Conservation (phyloP, 2,797 vertebrate species). For the Hydrocynus forskahlii region DNA sequence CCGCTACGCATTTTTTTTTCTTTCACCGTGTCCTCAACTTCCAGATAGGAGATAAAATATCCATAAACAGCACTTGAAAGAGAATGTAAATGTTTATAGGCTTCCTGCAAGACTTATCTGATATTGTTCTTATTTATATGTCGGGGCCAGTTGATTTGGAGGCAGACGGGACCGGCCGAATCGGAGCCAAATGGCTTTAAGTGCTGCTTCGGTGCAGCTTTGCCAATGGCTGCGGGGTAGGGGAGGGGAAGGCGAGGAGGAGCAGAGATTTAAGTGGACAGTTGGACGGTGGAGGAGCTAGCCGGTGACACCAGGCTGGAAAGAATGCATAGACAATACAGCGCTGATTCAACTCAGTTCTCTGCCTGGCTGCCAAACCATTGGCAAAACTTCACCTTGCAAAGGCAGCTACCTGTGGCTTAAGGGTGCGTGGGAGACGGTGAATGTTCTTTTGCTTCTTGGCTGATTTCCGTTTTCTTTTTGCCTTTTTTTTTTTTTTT, state of each 20-base stretch:
- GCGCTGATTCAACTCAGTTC: constrained; percentile 38
- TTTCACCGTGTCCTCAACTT: constrained; percentile 62
- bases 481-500: background rate
- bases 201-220: constrained; percentile 44
- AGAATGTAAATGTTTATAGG: constrained; percentile 75
- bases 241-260: background rate
- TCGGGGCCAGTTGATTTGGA: constrained; percentile 53
- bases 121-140: constrained; percentile 72
- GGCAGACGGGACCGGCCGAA: constrained; percentile 51
- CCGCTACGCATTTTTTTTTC: constrained; percentile 52
- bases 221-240: constrained; percentile 35
- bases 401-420: background rate
- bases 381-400: constrained; percentile 31
- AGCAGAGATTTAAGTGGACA: constrained; percentile 65
- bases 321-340: constrained; percentile 60
- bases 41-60: constrained; percentile 72
- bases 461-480: background rate
- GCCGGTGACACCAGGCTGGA: constrained; percentile 61
- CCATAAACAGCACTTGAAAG: constrained; percentile 74
- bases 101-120: constrained; percentile 70
- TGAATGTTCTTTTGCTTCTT: background rate
- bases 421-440: background rate
- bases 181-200: constrained; percentile 62
- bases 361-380: constrained; percentile 28
- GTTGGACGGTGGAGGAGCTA: constrained; percentile 54